phyloP scores from a whole-genome alignment of 1,140 invertebrate species.

The Hestina assimilis region DNA sequence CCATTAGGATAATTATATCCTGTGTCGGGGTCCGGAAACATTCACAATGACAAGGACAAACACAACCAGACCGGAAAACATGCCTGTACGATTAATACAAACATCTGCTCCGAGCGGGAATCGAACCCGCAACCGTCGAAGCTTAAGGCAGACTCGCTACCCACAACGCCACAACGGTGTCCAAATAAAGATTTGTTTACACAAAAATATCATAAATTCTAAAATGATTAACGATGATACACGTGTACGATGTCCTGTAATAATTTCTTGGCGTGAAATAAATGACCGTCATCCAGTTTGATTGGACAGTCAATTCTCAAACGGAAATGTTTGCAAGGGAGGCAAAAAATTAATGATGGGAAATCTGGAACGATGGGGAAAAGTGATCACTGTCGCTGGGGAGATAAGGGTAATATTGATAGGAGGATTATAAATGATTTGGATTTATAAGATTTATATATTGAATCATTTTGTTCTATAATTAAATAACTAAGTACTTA shows the following conservation, averaged over 20 bases:
- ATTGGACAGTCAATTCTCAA: constrained; percentile 58
- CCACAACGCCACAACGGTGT: too few relatives aligned
- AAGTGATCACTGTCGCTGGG: constrained; percentile 36
- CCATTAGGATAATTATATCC: too few relatives aligned
- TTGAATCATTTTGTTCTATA: background rate
- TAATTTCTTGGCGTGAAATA: constrained; percentile 27
- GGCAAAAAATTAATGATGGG: constrained; percentile 66
- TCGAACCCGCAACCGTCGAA: too few relatives aligned
- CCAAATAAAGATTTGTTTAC: too few relatives aligned
- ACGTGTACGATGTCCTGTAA: constrained; percentile 10
- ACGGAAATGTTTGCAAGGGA: constrained; percentile 44
- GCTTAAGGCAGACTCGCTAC: too few relatives aligned
- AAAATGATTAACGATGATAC: constrained; percentile 9
- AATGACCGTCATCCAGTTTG: constrained; percentile 48
- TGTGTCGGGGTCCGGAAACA: too few relatives aligned
- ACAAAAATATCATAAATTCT: background rate
- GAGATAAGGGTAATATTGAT: constrained; percentile 41
- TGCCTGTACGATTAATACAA: too few relatives aligned
- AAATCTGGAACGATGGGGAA: constrained; percentile 44
- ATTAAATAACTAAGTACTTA: background rate
- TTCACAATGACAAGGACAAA: too few relatives aligned
- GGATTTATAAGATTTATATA: background rate
- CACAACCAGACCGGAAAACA: too few relatives aligned
- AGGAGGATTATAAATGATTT: constrained; percentile 12
- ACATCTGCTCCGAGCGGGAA: too few relatives aligned